These are phyloP conservation scores for Ciconia boyciana DNA, from an alignment of 2,113 vertebrate species.

Conservation along the genomic window DNA sequence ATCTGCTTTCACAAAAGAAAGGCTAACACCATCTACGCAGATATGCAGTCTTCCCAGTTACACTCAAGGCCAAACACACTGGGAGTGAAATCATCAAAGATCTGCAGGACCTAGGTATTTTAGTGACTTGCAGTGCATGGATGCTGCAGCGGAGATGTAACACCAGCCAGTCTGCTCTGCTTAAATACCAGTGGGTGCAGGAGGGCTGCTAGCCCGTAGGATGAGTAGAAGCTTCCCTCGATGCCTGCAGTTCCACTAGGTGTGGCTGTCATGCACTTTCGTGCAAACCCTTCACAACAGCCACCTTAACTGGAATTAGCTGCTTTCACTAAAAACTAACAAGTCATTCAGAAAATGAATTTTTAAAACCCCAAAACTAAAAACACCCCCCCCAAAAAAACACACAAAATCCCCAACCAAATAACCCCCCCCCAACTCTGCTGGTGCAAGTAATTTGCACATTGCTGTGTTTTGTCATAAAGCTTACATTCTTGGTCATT, in stretches of 20 bases:
- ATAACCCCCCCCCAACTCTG: neutral
- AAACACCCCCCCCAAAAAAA: fast-evolving
- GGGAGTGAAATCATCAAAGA: neutral
- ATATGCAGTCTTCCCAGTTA: neutral
- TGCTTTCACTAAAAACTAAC: neutral
- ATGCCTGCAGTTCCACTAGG: neutral
- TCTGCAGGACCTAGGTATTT: neutral
- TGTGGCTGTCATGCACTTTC: neutral
- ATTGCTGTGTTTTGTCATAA: neutral
- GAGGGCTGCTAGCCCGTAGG: neutral
- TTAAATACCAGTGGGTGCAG: neutral
- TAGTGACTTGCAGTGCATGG: neutral
- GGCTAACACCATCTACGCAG: neutral
- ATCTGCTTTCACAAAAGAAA: neutral
- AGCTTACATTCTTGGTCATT: neutral
- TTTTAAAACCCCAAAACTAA: too few species aligned
- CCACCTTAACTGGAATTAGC: neutral
- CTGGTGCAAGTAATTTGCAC: neutral
- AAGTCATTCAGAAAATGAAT: neutral
- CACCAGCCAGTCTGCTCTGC: neutral
- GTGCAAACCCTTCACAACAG: neutral
- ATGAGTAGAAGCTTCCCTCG: neutral
- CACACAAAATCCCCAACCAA: neutral
- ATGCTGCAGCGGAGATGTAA: neutral
- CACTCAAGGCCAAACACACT: neutral